phyloP scores from a whole-genome alignment of 2,888 invertebrate species.

The Pterostichus madidus region DNA sequence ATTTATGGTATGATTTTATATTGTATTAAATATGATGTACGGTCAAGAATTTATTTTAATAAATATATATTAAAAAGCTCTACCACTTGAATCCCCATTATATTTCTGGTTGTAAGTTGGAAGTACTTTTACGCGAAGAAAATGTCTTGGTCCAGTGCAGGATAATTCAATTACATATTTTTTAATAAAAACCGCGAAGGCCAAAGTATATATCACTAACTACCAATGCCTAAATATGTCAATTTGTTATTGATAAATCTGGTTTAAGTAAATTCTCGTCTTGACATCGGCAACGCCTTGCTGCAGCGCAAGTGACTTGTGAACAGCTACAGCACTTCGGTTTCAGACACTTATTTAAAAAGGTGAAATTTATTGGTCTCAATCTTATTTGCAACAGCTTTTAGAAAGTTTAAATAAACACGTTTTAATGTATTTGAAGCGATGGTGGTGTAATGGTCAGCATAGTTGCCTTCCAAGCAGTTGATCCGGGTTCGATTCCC shows the following conservation, averaged over 20 bases:
- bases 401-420: constrained; percentile 58
- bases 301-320: background rate
- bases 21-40: too few species aligned
- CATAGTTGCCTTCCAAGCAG: constrained; percentile 78
- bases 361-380: constrained; percentile 50
- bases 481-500: constrained; percentile 79
- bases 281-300: background rate
- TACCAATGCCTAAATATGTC: constrained; percentile 34
- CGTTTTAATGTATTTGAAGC: constrained; percentile 68
- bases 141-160: too few species aligned
- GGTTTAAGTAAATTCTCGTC: constrained; percentile 15
- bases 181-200: too few species aligned
- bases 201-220: too few species aligned
- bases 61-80: too few species aligned
- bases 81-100: too few species aligned
- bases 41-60: too few species aligned
- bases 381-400: constrained; percentile 11
- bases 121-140: too few species aligned
- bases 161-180: too few species aligned
- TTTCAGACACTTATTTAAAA: constrained; percentile 23
- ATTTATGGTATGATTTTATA: too few species aligned
- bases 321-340: too few species aligned
- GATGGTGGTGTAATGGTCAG: constrained; percentile 78
- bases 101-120: too few species aligned
- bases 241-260: constrained; percentile 58